A percentile compares a stretch with the other conserved stretches of the same genome.
These are phyloP conservation scores for Spinibarbus caldwelli DNA, from an alignment of 2,797 vertebrate genomes.

Conservation along the genomic window DNA sequence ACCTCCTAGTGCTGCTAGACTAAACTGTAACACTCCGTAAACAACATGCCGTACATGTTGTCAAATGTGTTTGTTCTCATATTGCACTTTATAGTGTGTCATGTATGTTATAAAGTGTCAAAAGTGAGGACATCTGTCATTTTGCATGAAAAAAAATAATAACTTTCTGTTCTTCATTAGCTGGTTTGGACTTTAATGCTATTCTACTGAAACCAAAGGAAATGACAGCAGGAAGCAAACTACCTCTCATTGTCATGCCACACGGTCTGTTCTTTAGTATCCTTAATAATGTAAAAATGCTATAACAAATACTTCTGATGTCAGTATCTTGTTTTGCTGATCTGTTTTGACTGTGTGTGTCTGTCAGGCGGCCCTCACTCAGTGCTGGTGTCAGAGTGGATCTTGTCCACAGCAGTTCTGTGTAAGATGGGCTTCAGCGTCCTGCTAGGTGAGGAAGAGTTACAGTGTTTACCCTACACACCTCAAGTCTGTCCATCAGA, in stretches of 20 bases:
- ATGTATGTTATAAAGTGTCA: neutral
- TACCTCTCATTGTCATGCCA: constrained; percentile 89
- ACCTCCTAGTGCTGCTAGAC: too few relatives aligned
- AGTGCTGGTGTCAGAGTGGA: constrained; percentile 86
- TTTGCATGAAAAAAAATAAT: neutral
- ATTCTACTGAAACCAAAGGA: constrained; percentile 87
- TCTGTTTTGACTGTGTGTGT: constrained; percentile 4
- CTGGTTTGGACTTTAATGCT: constrained; percentile 89
- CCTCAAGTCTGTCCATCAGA: neutral
- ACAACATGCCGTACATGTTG: neutral
- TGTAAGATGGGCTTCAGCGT: constrained; percentile 89
- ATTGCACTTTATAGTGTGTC: neutral
- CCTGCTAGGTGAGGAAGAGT: constrained; percentile 83
- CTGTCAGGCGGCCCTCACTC: constrained; percentile 91
- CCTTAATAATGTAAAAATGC: neutral
- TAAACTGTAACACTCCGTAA: too few relatives aligned
- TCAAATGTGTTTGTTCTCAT: neutral
- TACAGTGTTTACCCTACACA: neutral
- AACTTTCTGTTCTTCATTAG: constrained; percentile 67
- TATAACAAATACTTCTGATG: neutral
- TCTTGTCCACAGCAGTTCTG: constrained; percentile 83
- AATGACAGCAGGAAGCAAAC: constrained; percentile 73
- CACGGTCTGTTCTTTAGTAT: constrained; percentile 83
- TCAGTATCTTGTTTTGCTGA: neutral
- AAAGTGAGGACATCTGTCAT: neutral